Evolutionary conservation across 2,797 vertebrate genomes (phyloP), one percentile per base, ranked within the genome.

Genomic region (Lepidocolaptes lacrymiger): DNA sequence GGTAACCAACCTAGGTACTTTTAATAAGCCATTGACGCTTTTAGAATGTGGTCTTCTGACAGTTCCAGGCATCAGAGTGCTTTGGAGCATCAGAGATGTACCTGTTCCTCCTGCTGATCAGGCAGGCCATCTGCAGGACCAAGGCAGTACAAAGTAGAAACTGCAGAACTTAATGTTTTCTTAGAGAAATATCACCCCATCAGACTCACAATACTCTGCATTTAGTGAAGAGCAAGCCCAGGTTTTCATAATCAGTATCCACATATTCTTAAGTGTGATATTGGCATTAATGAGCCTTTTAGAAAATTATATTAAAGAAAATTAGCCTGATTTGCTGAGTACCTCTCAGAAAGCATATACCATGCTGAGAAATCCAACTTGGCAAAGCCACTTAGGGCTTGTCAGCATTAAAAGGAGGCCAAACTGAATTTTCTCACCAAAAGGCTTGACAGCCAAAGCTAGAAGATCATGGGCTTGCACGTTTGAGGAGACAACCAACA

Each of bases 61-160:
- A 69, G 51, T 41, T 32, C 55, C 41, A 64, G 62, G 61, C 14
- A 49, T 7, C 15, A 15, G 39, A 44, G 18, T 1, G 0, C 63
- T 89, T 36, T 34, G 44, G 34, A 76, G 44, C 20, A 23, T 22
- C 10, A 6, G 10, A 44, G 34, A 27, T 67, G 36, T 75, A 28
- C 54, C 56, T 67, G 13, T 41, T 61, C 17, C 49, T 77, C 46
- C 72, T 74, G 56, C 48, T 74, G 72, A 21, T 8, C 20, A 34
- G 61, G 34, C 39, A 85, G 51, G 30, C 34, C 36, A 14, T 18
- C 21, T 14, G 14, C 51, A 72, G 87, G 24, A 39, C 43, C 32
- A 49, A 6, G 1, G 39, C 11, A 30, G 20, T 8, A 16, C 0
- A 0, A 32, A 24, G 15, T 6, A 88, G 37, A 36, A 20, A 22